A percentile compares a stretch with the other conserved stretches of the same genome.
Conservation (phyloP, 2,113 vertebrate genomes). For the Hiodon tergisus region DNA sequence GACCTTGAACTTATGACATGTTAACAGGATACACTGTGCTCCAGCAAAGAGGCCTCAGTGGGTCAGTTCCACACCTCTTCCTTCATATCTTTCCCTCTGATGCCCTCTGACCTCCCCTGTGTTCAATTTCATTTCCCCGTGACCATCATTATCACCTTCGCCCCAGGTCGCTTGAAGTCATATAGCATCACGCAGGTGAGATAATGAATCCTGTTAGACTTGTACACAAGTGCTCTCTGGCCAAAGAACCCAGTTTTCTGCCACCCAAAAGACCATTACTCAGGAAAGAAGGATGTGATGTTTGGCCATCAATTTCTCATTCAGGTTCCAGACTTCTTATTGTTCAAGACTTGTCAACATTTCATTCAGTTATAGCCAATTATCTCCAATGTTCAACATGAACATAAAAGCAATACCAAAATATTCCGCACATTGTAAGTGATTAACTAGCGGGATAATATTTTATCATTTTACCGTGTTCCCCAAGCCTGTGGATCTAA, state of each 20-base stretch:
- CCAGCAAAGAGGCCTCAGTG: neutral
- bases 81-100: neutral
- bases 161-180: neutral
- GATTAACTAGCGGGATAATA: too few relatives aligned
- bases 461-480: neutral
- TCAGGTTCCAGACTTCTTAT: neutral
- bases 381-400: too few relatives aligned
- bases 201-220: neutral
- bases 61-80: neutral
- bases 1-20: conserved; percentile 1
- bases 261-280: neutral
- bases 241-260: too few relatives aligned
- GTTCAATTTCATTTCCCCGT: neutral
- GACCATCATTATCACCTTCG: conserved; percentile 1
- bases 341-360: neutral
- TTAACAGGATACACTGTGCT: neutral
- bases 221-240: neutral
- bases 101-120: neutral
- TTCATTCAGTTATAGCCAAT: neutral
- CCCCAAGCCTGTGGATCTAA: neutral
- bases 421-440: too few relatives aligned
- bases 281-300: neutral
- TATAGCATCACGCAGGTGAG: neutral
- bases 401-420: too few relatives aligned
- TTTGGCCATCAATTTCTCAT: too few relatives aligned